phyloP scores from a whole-genome alignment of 2,113 vertebrate species.

The Peromyscus californicus region DNA sequence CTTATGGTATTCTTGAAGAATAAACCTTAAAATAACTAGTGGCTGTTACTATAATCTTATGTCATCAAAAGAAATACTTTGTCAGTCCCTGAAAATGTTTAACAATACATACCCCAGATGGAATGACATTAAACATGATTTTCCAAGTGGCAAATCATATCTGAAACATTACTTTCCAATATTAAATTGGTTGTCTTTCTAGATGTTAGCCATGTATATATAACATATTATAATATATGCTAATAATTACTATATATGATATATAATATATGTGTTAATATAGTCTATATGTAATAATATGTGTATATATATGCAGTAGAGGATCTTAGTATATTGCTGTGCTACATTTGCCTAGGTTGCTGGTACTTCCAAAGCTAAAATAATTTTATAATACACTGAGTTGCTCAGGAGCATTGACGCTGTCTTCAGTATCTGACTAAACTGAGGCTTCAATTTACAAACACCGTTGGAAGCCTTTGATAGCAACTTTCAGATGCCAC shows the following conservation, averaged over 20 bases:
- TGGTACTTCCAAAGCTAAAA: conserved; percentile 41
- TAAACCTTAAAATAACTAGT: conserved; percentile 16
- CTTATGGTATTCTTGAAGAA: not conserved
- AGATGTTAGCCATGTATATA: not conserved
- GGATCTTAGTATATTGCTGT: not conserved
- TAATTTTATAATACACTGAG: conserved; percentile 45
- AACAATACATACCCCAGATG: not conserved
- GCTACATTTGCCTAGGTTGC: conserved; percentile 43
- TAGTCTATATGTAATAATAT: not conserved
- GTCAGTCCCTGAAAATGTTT: not conserved
- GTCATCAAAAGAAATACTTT: not conserved
- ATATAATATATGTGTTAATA: not conserved
- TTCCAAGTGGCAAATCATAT: not conserved
- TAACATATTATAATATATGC: not conserved
- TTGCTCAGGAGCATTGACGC: not conserved
- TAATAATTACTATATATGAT: not conserved
- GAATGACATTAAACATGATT: conserved; percentile 51
- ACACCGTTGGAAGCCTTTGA: conserved; percentile 64
- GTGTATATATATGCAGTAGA: not conserved
- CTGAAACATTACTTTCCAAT: conserved; percentile 39
- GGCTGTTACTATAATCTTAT: not conserved
- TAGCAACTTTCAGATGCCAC: conserved; percentile 44
- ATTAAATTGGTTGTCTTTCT: not conserved
- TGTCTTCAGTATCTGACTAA: not conserved
- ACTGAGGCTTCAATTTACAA: conserved; percentile 68